phyloP scores from a whole-genome alignment of 2,113 vertebrate species.

The Pseudolaguvia tuberculata region DNA sequence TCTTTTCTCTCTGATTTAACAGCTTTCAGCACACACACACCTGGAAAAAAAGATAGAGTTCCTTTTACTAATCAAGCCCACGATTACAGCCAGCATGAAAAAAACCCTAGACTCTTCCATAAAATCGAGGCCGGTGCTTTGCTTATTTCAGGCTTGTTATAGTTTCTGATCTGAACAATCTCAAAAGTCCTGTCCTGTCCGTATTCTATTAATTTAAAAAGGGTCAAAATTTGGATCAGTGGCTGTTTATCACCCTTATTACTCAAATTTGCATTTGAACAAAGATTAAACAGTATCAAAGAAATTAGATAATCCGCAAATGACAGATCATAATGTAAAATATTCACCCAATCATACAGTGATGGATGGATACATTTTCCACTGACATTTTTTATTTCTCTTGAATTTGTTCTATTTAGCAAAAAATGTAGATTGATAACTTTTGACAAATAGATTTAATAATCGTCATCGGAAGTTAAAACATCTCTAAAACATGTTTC shows the following conservation, averaged over 20 bases:
- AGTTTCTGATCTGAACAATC: neutral
- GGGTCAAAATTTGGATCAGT: neutral
- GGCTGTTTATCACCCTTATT: neutral
- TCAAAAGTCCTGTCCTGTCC: neutral
- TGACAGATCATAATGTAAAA: neutral
- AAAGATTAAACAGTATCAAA: neutral
- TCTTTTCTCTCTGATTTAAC: slow-evolving; percentile 46
- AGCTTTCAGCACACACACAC: slow-evolving; percentile 42
- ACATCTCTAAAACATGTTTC: neutral
- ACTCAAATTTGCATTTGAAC: neutral
- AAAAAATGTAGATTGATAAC: neutral
- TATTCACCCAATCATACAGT: neutral
- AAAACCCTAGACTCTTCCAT: slow-evolving; percentile 55
- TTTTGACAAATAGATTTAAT: slow-evolving; percentile 9
- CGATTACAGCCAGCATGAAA: slow-evolving; percentile 60
- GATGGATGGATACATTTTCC: neutral
- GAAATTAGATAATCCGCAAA: slow-evolving; percentile 6
- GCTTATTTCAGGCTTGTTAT: slow-evolving; percentile 12
- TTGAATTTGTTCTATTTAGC: slow-evolving; percentile 4
- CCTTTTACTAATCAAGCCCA: slow-evolving; percentile 65
- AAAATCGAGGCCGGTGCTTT: slow-evolving; percentile 12
- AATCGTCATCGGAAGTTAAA: neutral
- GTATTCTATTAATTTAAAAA: neutral
- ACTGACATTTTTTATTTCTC: neutral
- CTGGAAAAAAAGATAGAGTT: slow-evolving; percentile 47